Base-by-base conservation (phyloP, 30 jellyfish, hydroid and myxozoan genomes). In the Haliclystus octoradiatus region DNA sequence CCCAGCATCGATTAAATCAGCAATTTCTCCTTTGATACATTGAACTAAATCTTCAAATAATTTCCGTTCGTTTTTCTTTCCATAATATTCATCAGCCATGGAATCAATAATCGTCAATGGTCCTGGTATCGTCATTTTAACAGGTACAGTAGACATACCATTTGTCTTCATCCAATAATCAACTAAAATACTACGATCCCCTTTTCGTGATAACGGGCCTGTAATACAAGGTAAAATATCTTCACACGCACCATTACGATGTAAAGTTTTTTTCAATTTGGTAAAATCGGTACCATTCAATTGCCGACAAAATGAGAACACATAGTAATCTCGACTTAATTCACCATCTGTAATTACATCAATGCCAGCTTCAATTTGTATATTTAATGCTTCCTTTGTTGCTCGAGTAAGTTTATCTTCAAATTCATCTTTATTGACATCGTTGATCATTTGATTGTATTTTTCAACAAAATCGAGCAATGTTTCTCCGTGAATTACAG, bases 71-170 rank as follows among this genome's bases (percentile, higher is more conserved):
- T 76, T 79, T 71, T 69, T 29, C n/a, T n/a, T n/a, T n/a, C n/a
- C n/a, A 74, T 84, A 84, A 60, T 50, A 84, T 24, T 70, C 86
- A 49, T 84, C 68, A 34, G 52, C 52, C 31, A 75, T 77, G 0
- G 92, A 75, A 28, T 76, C 95, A 63, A 75, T 52, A 5, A 84
- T 70, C 12, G 95, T 84, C 82, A 84, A 35, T n/a, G 95, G 92
- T 13, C 95, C 95, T 14, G 92, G 95, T 13, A 84, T 34, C 5
- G 95, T 84, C 14, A 60, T 71, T 71, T 84, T 84, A 63, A 84
- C 64, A 5, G 92, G 92, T 3, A 24, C 49, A n/a, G 66, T 62
- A 14, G 81, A 50, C 87, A 76, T 27, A 19, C 65, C 63, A 34
- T 84, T 92, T 28, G 86, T 63, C 82, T 65, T 33, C 52, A 34